These are phyloP conservation scores for Acanthurus leucopareius DNA, from an alignment of 2,797 vertebrate genomes.

Conservation along the genomic window DNA sequence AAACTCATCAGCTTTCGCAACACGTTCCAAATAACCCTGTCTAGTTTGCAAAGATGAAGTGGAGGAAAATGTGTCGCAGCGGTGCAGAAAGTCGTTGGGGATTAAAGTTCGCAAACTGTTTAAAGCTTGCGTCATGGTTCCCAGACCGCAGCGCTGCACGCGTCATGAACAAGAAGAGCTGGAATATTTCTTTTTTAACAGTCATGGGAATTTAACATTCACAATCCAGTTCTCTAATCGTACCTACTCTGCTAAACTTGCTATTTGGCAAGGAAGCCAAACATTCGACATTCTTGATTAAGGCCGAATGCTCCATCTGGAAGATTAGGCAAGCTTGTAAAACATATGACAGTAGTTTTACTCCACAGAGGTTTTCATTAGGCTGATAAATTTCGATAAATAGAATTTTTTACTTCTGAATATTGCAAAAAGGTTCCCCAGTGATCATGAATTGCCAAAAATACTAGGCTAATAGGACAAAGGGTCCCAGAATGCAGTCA, in stretches of 20 bases:
- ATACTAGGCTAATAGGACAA: background rate
- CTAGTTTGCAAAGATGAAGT: conserved; percentile 56
- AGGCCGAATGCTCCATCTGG: conserved; percentile 33
- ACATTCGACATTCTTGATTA: conserved; percentile 49
- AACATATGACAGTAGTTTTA: conserved; percentile 28
- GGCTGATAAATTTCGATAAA: conserved; percentile 23
- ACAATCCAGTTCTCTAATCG: conserved; percentile 55
- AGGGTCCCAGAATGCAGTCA: background rate
- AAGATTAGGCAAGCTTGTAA: conserved; percentile 25
- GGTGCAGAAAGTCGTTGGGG: conserved; percentile 39
- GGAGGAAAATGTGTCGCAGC: conserved; percentile 62
- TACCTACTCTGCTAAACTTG: conserved; percentile 36
- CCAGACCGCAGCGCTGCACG: conserved; percentile 50
- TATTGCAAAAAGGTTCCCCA: conserved; percentile 5
- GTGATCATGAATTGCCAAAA: conserved; percentile 12
- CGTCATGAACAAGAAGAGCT: conserved; percentile 62
- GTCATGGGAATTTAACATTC: conserved; percentile 76
- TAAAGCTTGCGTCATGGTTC: conserved; percentile 69
- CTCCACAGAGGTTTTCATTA: conserved; percentile 34
- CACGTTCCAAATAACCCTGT: conserved; percentile 61
- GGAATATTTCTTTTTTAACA: conserved; percentile 60
- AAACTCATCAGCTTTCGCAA: conserved; percentile 72
- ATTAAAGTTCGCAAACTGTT: conserved; percentile 40
- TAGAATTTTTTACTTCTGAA: background rate
- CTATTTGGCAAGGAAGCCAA: conserved; percentile 39